These are phyloP conservation scores for Listronotus oregonensis DNA, from an alignment of 1,140 invertebrate species.

Conservation along the genomic window DNA sequence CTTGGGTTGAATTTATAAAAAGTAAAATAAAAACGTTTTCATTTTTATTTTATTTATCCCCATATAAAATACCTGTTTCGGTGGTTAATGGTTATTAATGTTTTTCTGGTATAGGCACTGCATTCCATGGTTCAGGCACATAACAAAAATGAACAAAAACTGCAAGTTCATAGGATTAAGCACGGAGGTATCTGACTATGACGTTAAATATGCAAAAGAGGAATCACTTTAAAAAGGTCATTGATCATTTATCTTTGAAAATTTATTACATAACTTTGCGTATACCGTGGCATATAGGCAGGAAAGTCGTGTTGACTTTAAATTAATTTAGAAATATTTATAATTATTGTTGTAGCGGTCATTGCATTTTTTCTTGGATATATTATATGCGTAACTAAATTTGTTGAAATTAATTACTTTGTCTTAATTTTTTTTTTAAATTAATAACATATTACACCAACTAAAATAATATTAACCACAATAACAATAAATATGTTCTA, in stretches of 20 bases:
- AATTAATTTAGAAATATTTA: background rate
- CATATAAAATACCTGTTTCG: conserved; percentile 5
- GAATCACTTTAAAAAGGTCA: conserved; percentile 1
- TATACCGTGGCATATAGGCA: background rate
- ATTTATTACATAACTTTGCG: conserved; percentile 3
- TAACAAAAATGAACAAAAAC: background rate
- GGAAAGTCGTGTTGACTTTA: background rate
- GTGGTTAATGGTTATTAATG: conserved; percentile 5
- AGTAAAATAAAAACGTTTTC: background rate
- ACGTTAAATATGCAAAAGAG: conserved; percentile 13
- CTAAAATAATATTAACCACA: too few species aligned
- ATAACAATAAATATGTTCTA: too few species aligned
- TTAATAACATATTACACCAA: too few species aligned
- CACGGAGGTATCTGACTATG: conserved; percentile 11
- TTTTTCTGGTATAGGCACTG: background rate
- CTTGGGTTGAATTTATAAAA: background rate
- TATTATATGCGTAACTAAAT: too few species aligned
- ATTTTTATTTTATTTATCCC: background rate
- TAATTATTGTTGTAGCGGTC: too few species aligned
- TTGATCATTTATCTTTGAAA: conserved; percentile 12
- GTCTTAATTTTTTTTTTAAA: too few species aligned
- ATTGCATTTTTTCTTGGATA: too few species aligned
- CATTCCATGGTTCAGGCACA: background rate
- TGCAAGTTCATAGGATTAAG: background rate
- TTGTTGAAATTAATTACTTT: too few species aligned